phyloP scores from a whole-genome alignment of 2,113 vertebrate species.

The Cyprinus carpio region DNA sequence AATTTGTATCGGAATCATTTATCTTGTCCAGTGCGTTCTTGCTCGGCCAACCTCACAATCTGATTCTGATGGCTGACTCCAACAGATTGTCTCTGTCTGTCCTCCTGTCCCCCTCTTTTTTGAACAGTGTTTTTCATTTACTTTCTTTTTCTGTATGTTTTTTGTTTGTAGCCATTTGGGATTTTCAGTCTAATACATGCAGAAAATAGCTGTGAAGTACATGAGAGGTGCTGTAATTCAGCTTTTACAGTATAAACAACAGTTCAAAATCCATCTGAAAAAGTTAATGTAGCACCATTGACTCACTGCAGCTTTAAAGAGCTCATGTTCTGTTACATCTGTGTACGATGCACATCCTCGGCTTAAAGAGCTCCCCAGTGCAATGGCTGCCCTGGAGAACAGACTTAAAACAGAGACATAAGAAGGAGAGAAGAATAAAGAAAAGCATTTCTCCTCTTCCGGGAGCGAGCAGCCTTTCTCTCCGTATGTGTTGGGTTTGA shows the following conservation, averaged over 20 bases:
- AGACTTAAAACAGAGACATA: constrained; percentile 72
- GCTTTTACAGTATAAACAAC: constrained; percentile 19
- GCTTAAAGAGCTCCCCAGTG: constrained; percentile 74
- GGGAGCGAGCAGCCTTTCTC: constrained; percentile 55
- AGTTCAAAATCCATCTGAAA: constrained; percentile 20
- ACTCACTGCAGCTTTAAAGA: constrained; percentile 24
- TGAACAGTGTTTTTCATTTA: neutral
- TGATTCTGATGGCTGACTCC: constrained; percentile 43
- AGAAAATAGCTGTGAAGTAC: neutral
- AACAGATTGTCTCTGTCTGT: constrained; percentile 45
- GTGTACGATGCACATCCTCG: constrained; percentile 62
- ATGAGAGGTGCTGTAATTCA: constrained; percentile 25
- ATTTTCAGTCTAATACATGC: constrained; percentile 27
- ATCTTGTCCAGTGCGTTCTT: constrained; percentile 43
- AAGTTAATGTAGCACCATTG: constrained; percentile 19
- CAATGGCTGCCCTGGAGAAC: constrained; percentile 69
- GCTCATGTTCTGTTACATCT: constrained; percentile 43
- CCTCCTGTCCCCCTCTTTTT: constrained; percentile 31
- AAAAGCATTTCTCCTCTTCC: constrained; percentile 44
- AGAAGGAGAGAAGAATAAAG: constrained; percentile 59
- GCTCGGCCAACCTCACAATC: constrained; percentile 39
- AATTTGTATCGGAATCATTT: constrained; percentile 59
- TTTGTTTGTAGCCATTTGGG: constrained; percentile 24
- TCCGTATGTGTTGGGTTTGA: constrained; percentile 62
- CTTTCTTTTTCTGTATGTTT: constrained; percentile 34